These are phyloP conservation scores for Anguilla japonica DNA, from an alignment of 2,113 vertebrate species.

Conservation along the genomic window DNA sequence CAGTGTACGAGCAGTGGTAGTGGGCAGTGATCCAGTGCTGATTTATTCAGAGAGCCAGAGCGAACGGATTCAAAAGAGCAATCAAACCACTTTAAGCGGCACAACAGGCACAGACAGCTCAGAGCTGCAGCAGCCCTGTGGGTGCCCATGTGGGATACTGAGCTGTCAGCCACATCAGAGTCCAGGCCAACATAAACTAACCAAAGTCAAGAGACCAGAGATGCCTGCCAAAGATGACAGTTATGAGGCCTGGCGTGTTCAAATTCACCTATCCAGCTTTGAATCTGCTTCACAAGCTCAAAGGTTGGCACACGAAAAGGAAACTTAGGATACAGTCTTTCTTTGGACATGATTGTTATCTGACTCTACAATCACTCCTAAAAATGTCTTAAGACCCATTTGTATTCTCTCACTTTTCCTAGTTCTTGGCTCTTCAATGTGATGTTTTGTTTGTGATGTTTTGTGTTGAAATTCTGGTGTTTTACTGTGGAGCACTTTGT, in stretches of 20 bases:
- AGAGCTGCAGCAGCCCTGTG: background rate
- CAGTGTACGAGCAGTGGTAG: background rate
- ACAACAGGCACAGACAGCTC: constrained; percentile 8
- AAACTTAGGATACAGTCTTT: too few relatives aligned
- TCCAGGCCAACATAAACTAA: constrained; percentile 38
- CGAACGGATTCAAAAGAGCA: background rate
- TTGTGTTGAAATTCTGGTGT: too few relatives aligned
- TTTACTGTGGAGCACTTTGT: too few relatives aligned
- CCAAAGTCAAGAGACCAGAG: constrained; percentile 10
- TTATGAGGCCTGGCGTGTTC: constrained; percentile 22
- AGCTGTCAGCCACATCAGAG: constrained; percentile 25
- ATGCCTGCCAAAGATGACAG: constrained; percentile 29
- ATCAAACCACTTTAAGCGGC: background rate
- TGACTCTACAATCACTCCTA: too few relatives aligned
- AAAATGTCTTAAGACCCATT: too few relatives aligned
- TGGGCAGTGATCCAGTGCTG: background rate
- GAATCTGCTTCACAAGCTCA: constrained; percentile 14
- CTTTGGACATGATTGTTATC: too few relatives aligned
- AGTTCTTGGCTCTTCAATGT: too few relatives aligned
- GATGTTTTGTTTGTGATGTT: too few relatives aligned
- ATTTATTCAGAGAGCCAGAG: background rate
- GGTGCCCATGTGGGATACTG: constrained; percentile 10
- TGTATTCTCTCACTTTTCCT: too few relatives aligned
- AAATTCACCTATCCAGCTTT: background rate
- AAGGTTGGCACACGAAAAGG: too few relatives aligned